Evolutionary conservation across 2,888 invertebrate genomes (phyloP), one percentile per base, ranked within the genome.

Genomic region (Orchestes rusci): DNA sequence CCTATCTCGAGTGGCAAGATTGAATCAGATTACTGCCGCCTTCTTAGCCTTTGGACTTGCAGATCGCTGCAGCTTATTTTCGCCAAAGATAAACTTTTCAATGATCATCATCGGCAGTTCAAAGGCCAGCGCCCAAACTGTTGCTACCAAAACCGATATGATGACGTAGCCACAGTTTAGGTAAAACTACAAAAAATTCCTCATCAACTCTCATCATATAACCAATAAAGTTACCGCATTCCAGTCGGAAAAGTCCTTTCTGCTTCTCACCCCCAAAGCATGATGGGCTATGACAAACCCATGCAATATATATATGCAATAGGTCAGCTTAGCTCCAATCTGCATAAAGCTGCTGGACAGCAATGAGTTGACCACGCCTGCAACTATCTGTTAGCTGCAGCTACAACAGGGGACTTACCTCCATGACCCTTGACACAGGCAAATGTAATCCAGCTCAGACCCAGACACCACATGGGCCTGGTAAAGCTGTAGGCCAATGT

Each of bases 251-350:
- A 56, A 55, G 29, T 50, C 33, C 10, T 34, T 12, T 29, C 42
- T 38, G 5, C 28, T 41, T 18, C 48, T 44, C 3, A 30, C 18
- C 2, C 19, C 29, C 7, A 51, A 13, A 3, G 50, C 10, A 35
- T 33, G 34, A n/a, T 50, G 41, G 1, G 42, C 23, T n/a, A 55
- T 32, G 3, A 55, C 50, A 15, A 47, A 16, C 16, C 43, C 51
- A 46, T 58, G 58, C n/a, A 52, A 27, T 5, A 58, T 58, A 53
- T 74, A 51, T 3, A 51, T 12, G 13, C 42, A 45, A 19, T 73
- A 77, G 0, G 74, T 73, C 3, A 77, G 60, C 8, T 74, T 69
- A 1, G 72, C 70, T 2, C 74, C 67, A 5, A 75, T 60, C 59
- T 73, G 73, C 69, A 76, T 75, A 20, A 73, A 52, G 4, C 61